These are phyloP conservation scores for Drosophila setifemur DNA, from an alignment of 1,140 invertebrate genomes.

Conservation along the genomic window DNA sequence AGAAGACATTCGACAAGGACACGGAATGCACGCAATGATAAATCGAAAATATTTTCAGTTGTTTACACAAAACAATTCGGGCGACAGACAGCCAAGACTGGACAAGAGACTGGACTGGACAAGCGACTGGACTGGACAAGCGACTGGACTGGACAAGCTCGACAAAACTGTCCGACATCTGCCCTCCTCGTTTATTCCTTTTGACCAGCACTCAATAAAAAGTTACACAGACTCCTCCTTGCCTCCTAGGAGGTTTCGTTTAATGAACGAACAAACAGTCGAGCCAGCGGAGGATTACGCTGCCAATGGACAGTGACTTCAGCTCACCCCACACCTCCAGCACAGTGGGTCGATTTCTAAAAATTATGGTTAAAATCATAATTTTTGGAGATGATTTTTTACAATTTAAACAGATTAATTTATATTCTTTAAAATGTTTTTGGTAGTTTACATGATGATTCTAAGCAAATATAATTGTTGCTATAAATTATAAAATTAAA, in stretches of 20 bases:
- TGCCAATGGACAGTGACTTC: slow-evolving; percentile 51
- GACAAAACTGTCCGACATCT: slow-evolving; percentile 43
- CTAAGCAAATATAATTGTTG: too few species aligned
- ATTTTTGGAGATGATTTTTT: too few species aligned
- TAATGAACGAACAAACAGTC: slow-evolving; percentile 71
- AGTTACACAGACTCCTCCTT: slow-evolving; percentile 45
- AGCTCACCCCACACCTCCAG: background rate
- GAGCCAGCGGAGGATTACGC: slow-evolving; percentile 65
- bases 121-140: slow-evolving; percentile 9
- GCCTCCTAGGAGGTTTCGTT: slow-evolving; percentile 34
- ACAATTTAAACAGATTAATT: too few species aligned
- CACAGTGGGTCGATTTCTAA: background rate
- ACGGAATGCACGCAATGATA: slow-evolving; percentile 67
- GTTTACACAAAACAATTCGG: slow-evolving; percentile 67
- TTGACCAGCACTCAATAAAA: slow-evolving; percentile 49
- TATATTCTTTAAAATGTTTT: too few species aligned
- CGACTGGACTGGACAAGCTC: slow-evolving; percentile 9
- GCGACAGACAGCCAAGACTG: slow-evolving; percentile 26
- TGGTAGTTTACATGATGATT: too few species aligned
- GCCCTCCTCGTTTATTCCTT: slow-evolving; percentile 11
- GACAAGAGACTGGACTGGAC: background rate
- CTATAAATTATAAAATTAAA: too few species aligned
- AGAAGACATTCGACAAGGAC: slow-evolving; percentile 40
- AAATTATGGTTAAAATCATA: background rate
- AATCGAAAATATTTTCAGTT: slow-evolving; percentile 76